Evolutionary conservation across 2,888 invertebrate genomes (phyloP), one percentile per base, ranked within the genome.

Genomic region (Poecilobothrus nobilitatus): DNA sequence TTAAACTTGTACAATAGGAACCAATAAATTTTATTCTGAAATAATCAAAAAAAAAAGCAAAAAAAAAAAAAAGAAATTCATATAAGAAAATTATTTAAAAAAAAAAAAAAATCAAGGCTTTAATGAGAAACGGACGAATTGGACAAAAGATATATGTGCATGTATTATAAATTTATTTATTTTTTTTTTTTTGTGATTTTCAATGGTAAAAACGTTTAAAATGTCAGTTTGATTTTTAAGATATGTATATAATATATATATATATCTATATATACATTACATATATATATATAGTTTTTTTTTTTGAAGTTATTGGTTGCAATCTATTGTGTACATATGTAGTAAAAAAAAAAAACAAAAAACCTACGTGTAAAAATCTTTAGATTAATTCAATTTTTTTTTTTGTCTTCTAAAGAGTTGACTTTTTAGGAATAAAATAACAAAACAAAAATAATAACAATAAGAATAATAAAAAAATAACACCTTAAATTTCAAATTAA

Each of bases 1-100:
- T 53, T 53, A 53, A 53, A 53, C 18, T 53, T 63, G 27, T 22
- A 63, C 63, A 63, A 63, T 63, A 63, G 63, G 63, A 27, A 63
- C 27, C 63, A 63, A 63, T 63, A 63, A 63, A 63, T 63, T 63
- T 63, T 27, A 63, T 53, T 53, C 18, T 53, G 12, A 53, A 12
- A 53, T 18, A 53, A 18, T 53, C 5, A 53, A 53, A 15, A 18
- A 18, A 53, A 6, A 12, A 44, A 44, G 15, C 6, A 18, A 9
- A 6, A 53, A 53, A 53, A 18, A 53, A 18, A 53, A 18, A n/a
- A 53, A 53, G 9, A 8, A 41, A 41, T 15, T 41, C 41, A 41
- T 12, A 41, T 41, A 41, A 41, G 27, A 41, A 53, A 53, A 53
- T 53, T n/a, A n/a, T n/a, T n/a, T n/a, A 53, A 53, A 12, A n/a